Evolutionary conservation across 2,113 vertebrate species (phyloP).

Genomic region (Thamnaconus septentrionalis): DNA sequence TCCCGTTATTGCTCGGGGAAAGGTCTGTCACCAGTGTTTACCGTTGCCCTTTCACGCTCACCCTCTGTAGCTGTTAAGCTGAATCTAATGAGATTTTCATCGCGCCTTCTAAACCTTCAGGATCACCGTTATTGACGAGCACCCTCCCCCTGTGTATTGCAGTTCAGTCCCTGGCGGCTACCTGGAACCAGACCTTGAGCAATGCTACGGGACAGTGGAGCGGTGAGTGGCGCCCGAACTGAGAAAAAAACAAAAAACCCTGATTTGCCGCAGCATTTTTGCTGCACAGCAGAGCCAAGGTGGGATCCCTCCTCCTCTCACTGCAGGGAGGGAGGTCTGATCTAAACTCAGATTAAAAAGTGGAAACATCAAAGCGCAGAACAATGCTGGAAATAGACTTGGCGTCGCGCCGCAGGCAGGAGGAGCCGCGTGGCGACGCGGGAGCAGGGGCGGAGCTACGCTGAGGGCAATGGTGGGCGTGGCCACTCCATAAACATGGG

Average conservation of each 20-base stretch:
- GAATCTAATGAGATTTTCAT: constrained; percentile 48
- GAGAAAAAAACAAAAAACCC: neutral
- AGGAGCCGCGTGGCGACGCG: constrained; percentile 33
- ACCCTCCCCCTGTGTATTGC: constrained; percentile 42
- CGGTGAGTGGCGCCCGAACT: constrained; percentile 42
- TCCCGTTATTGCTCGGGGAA: constrained; percentile 46
- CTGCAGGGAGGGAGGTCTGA: constrained; percentile 21
- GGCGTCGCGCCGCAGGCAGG: constrained; percentile 26
- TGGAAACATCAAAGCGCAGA: constrained; percentile 62
- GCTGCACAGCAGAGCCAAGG: neutral
- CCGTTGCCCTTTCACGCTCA: constrained; percentile 43
- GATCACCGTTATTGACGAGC: constrained; percentile 36
- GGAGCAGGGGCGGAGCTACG: constrained; percentile 6
- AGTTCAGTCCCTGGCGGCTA: constrained; percentile 59
- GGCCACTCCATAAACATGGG: too few species aligned
- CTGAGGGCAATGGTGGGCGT: too few species aligned
- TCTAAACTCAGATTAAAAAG: constrained; percentile 40
- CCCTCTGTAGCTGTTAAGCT: constrained; percentile 39
- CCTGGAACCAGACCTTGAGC: constrained; percentile 65
- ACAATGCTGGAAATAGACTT: constrained; percentile 62
- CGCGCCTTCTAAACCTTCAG: constrained; percentile 3
- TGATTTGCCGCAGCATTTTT: neutral
- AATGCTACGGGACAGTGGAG: constrained; percentile 54
- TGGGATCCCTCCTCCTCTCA: neutral
- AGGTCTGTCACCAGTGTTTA: constrained; percentile 62